A percentile compares a stretch with the other conserved stretches of the same genome.
Evolutionary conservation across 2,797 vertebrate species (phyloP).

Genomic region (Rhyacichthys aspro): DNA sequence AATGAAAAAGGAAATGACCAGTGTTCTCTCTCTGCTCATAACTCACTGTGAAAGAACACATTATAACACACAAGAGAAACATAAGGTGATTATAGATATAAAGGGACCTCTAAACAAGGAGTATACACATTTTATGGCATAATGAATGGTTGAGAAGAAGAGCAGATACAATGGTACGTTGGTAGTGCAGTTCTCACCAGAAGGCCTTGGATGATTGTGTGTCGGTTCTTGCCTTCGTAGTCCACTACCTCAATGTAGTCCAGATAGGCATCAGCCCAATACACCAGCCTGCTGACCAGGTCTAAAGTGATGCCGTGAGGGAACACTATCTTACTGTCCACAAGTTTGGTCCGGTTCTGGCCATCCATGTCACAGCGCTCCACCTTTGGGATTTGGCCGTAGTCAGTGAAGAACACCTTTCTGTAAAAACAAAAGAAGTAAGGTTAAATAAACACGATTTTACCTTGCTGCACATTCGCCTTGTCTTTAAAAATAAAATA

Average conservation of each 20-base stretch:
- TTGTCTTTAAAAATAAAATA: neutral
- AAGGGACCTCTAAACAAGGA: constrained; percentile 20
- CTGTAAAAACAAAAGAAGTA: constrained; percentile 61
- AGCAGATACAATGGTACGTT: too few species aligned
- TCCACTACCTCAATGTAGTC: constrained; percentile 96
- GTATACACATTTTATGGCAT: neutral
- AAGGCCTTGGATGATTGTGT: constrained; percentile 95
- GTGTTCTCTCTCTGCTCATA: constrained; percentile 40
- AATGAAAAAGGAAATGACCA: constrained; percentile 67
- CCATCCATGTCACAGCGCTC: constrained; percentile 96
- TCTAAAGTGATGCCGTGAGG: constrained; percentile 91
- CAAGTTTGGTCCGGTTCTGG: constrained; percentile 93
- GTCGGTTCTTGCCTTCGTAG: constrained; percentile 92
- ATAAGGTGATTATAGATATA: constrained; percentile 28
- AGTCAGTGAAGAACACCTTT: constrained; percentile 95
- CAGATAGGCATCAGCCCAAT: constrained; percentile 93
- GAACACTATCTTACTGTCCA: constrained; percentile 94
- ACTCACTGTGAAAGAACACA: constrained; percentile 35
- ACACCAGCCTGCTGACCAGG: constrained; percentile 91
- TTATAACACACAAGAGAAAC: constrained; percentile 38
- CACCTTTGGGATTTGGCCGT: constrained; percentile 94
- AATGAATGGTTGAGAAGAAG: too few species aligned
- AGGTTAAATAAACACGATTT: constrained; percentile 3
- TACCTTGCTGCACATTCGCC: neutral
- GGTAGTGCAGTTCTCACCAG: constrained; percentile 82